These are phyloP conservation scores for Delichon dasypus DNA, from an alignment of 2,797 vertebrate genomes.

Conservation along the genomic window DNA sequence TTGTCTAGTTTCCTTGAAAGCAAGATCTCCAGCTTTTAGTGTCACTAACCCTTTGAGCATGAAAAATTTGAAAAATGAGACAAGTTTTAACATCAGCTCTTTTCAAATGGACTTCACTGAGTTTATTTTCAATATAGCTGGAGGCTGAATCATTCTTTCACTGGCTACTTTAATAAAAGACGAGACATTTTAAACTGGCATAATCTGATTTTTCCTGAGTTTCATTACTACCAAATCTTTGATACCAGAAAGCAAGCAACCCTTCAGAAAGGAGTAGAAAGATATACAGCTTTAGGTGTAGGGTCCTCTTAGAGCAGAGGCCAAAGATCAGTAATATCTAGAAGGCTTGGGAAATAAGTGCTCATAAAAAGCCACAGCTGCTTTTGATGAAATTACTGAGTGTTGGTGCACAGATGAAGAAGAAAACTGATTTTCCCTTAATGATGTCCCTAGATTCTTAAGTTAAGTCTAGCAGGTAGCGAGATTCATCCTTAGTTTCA, in stretches of 20 bases:
- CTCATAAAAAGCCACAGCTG: neutral
- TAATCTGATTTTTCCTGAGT: neutral
- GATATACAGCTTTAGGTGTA: neutral
- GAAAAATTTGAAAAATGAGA: neutral
- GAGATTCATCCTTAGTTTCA: slow-evolving; percentile 59
- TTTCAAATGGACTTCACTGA: neutral
- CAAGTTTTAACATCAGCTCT: neutral
- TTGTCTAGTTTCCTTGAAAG: neutral
- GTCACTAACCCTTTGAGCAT: neutral
- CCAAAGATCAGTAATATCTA: slow-evolving; percentile 33
- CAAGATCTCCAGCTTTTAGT: neutral
- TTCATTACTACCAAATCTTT: slow-evolving; percentile 17
- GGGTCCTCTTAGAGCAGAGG: neutral
- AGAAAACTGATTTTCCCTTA: slow-evolving; percentile 42
- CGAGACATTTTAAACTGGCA: slow-evolving; percentile 9
- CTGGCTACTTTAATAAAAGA: neutral
- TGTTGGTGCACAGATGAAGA: slow-evolving; percentile 14
- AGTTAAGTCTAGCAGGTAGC: slow-evolving; percentile 60
- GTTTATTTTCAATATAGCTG: neutral
- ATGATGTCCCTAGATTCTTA: slow-evolving; percentile 68
- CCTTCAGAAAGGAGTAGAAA: neutral
- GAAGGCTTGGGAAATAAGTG: slow-evolving; percentile 1
- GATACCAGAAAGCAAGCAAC: neutral
- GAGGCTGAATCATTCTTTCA: neutral
- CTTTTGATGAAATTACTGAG: slow-evolving; percentile 46